Evolutionary conservation across 2,797 vertebrate genomes (phyloP).

Genomic region (Gila robusta): DNA sequence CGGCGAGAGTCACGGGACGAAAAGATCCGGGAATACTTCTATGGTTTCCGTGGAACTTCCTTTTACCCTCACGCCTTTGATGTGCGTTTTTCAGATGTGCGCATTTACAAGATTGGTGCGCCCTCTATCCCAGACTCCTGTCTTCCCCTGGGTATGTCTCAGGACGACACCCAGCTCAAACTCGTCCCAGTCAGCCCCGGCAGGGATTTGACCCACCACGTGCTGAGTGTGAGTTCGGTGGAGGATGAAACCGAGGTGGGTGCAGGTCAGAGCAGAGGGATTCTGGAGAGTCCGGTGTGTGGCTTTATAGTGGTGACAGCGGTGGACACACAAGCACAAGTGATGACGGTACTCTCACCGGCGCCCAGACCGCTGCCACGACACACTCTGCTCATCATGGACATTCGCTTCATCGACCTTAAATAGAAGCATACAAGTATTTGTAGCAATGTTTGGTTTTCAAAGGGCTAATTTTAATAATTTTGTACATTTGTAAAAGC

Average conservation of each 20-base stretch:
- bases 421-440: conserved; percentile 76
- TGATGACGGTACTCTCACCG: conserved; percentile 94
- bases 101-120: conserved; percentile 97
- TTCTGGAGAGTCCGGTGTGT: conserved; percentile 84
- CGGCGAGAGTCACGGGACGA: conserved; percentile 92
- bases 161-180: conserved; percentile 98
- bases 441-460: background rate
- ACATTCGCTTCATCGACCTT: conserved; percentile 97
- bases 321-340: conserved; percentile 92
- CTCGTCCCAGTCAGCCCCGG: conserved; percentile 95
- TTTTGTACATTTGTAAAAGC: conserved; percentile 22
- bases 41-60: conserved; percentile 90
- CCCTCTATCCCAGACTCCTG: conserved; percentile 98
- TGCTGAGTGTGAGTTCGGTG: conserved; percentile 91
- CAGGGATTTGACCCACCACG: conserved; percentile 95
- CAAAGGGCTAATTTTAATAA: background rate
- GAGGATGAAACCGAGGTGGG: conserved; percentile 79
- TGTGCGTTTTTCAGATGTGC: conserved; percentile 95
- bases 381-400: conserved; percentile 97
- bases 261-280: conserved; percentile 67
- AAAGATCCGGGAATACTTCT: conserved; percentile 96
- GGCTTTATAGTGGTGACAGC: conserved; percentile 96
- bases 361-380: conserved; percentile 92
- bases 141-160: conserved; percentile 96
- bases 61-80: conserved; percentile 97